These are phyloP conservation scores for Tenthredo amoena DNA, from an alignment of 2,888 invertebrate genomes.

Conservation along the genomic window DNA sequence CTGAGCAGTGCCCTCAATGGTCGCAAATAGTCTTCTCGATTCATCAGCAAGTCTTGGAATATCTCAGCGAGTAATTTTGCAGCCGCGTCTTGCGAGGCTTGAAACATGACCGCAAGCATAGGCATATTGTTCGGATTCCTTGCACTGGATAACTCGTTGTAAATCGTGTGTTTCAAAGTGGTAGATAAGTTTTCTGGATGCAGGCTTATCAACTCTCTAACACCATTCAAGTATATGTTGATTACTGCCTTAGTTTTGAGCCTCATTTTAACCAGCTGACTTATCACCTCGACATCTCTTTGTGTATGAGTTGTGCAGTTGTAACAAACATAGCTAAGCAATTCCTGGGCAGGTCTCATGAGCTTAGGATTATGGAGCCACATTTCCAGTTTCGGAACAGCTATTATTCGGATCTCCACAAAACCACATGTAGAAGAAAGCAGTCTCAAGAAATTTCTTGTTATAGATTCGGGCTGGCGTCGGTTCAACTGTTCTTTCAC, in stretches of 20 bases:
- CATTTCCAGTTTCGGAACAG: slow-evolving; percentile 90
- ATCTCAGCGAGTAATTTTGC: slow-evolving; percentile 92
- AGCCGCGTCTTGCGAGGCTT: slow-evolving; percentile 89
- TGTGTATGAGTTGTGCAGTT: slow-evolving; percentile 89
- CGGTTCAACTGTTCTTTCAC: slow-evolving; percentile 93
- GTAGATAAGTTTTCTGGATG: slow-evolving; percentile 92
- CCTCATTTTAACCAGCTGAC: slow-evolving; percentile 92
- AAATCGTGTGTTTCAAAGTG: slow-evolving; percentile 94
- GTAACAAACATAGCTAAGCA: slow-evolving; percentile 93
- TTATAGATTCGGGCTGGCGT: slow-evolving; percentile 91
- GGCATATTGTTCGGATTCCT: slow-evolving; percentile 98
- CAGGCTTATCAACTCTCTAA: slow-evolving; percentile 93
- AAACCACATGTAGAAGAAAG: slow-evolving; percentile 92
- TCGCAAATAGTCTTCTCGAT: slow-evolving; percentile 94
- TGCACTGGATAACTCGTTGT: slow-evolving; percentile 95
- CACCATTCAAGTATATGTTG: slow-evolving; percentile 92
- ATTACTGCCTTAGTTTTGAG: slow-evolving; percentile 96
- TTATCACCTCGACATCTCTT: slow-evolving; percentile 87
- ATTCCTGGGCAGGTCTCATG: slow-evolving; percentile 94
- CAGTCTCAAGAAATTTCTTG: slow-evolving; percentile 92
- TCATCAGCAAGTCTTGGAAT: slow-evolving; percentile 91
- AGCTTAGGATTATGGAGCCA: slow-evolving; percentile 98
- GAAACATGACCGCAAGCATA: slow-evolving; percentile 93
- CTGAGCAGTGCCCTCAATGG: slow-evolving; percentile 92
- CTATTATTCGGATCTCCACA: slow-evolving; percentile 90